Conservation (phyloP, 2,797 vertebrate species). For the Gobionotothen gibberifrons region DNA sequence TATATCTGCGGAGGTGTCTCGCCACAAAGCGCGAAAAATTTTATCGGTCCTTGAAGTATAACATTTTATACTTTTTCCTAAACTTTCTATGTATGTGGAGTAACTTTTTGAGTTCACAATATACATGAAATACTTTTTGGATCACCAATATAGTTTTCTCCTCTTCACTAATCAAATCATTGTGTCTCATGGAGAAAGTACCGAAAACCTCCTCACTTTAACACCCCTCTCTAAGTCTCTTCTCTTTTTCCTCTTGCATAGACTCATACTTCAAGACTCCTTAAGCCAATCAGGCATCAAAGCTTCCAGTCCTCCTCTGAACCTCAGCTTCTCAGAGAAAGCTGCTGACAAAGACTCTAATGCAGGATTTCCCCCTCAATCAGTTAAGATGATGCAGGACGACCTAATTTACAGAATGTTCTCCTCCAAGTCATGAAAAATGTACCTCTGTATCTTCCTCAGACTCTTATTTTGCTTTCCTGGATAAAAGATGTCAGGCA, state of each 20-base stretch:
- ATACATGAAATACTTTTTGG: too few species aligned
- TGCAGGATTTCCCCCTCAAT: conserved; percentile 31
- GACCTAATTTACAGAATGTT: conserved; percentile 46
- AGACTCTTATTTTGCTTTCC: conserved; percentile 12
- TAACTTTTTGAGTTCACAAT: too few species aligned
- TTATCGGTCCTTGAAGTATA: too few species aligned
- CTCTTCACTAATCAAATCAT: neutral
- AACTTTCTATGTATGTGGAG: too few species aligned
- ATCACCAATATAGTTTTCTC: too few species aligned
- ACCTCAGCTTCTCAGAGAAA: conserved; percentile 30
- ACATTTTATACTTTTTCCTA: too few species aligned
- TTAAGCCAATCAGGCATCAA: conserved; percentile 53
- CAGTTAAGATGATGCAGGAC: conserved; percentile 27
- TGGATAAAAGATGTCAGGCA: conserved; percentile 20
- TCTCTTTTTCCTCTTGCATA: conserved; percentile 9
- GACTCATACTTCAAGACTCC: conserved; percentile 22
- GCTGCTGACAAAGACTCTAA: conserved; percentile 49
- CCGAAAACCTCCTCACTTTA: neutral
- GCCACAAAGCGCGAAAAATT: too few species aligned
- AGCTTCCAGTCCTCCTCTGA: conserved; percentile 24
- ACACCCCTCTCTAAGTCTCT: conserved; percentile 4
- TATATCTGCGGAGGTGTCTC: too few species aligned
- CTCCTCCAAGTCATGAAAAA: conserved; percentile 46
- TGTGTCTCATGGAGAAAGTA: neutral
- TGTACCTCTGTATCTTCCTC: conserved; percentile 16